Conservation (phyloP, 2,888 invertebrate species). For the Aquatica leii region DNA sequence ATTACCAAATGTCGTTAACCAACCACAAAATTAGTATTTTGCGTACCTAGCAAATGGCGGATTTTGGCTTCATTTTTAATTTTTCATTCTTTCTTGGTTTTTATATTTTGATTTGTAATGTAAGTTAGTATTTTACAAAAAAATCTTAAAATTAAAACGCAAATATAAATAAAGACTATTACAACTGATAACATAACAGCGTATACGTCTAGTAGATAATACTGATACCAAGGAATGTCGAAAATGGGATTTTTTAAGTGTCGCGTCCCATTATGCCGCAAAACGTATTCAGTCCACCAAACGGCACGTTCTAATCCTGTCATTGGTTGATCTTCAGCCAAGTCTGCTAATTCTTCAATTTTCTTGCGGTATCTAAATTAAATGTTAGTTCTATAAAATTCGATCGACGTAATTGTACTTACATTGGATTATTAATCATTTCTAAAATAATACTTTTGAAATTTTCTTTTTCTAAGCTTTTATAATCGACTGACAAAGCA, state of each 20-base stretch:
- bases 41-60: no score
- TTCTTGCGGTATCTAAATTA: constrained; percentile 44
- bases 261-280: no score
- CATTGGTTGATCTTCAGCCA: constrained; percentile 46
- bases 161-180: no score
- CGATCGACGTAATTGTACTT: background rate
- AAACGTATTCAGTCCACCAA: no score
- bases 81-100: no score
- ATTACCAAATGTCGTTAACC: no score
- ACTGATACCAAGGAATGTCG: constrained; percentile 41
- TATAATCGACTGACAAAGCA: background rate
- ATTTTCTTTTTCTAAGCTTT: background rate
- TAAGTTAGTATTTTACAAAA: background rate
- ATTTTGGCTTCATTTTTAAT: no score
- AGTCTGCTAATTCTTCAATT: constrained; percentile 19
- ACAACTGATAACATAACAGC: no score
- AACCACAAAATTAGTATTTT: no score
- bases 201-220: constrained; percentile 44
- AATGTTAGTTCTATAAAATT: background rate
- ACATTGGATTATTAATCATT: no score
- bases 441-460: background rate
- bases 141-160: background rate
- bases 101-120: no score
- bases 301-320: no score
- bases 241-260: constrained; percentile 35